phyloP scores from a whole-genome alignment of 2,113 vertebrate genomes.

The Sminthopsis crassicaudata region DNA sequence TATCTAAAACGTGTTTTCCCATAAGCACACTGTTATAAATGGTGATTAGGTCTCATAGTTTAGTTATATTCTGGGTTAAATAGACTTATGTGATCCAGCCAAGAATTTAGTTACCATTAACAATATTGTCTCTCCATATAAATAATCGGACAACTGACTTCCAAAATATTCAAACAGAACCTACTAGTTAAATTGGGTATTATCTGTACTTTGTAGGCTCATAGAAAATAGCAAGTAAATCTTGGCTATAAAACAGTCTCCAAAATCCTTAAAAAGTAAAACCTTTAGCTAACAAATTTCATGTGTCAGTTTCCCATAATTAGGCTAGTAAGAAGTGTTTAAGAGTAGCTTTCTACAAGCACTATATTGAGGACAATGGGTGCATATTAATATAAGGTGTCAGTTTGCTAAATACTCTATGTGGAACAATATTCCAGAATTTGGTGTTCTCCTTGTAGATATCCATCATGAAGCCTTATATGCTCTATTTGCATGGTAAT shows the following conservation, averaged over 20 bases:
- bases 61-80: not conserved
- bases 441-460: not conserved
- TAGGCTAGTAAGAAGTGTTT: not conserved
- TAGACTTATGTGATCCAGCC: not conserved
- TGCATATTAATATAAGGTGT: too few relatives aligned
- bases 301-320: too few relatives aligned
- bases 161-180: not conserved
- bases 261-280: not conserved
- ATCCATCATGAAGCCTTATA: not conserved
- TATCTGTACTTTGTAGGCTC: not conserved
- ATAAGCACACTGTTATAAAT: not conserved
- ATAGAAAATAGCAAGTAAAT: not conserved
- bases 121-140: not conserved
- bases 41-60: not conserved
- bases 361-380: not conserved
- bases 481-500: not conserved
- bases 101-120: slow-evolving; percentile 8
- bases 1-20: not conserved
- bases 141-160: not conserved
- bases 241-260: not conserved
- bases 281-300: slow-evolving; percentile 39
- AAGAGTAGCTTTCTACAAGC: not conserved
- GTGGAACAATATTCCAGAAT: too few relatives aligned
- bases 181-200: not conserved
- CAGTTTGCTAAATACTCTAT: not conserved